Base-by-base conservation (phyloP, 2,888 invertebrate species). In the Eristalinus aeneus region DNA sequence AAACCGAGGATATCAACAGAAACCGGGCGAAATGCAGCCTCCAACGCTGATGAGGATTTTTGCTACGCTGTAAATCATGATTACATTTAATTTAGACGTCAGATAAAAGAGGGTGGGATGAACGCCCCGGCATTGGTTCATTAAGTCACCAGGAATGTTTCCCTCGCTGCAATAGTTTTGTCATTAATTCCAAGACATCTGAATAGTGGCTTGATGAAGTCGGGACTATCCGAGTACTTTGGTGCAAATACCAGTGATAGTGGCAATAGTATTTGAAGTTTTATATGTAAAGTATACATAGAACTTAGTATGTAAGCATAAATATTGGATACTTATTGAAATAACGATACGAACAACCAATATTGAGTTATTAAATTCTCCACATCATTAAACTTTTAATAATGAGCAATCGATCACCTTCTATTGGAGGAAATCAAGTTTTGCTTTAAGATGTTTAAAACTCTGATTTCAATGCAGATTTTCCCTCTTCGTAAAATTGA, bases 31-130 rank as follows among this genome's bases (percentile, higher is more conserved):
- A 60, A 16, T 60, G 60, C 58, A 27, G 27, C 61, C 67, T 20
- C 73, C 67, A 58, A 22, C 36, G 20, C 69, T 85, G 73, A 86
- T 86, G 86, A 88, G 84, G 88, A 89, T 89, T 89, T 89, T 88
- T 88, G 81, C 60, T 60, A 83, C 79, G 89, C 89, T 90, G 91
- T 91, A 91, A 91, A 91, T 91, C 91, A 91, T 91, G 90, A 91
- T 91, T 91, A 91, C 90, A 89, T 89, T 90, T 91, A 86, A 86
- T 86, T 86, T 82, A 82, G 86, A 69, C 54, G 86, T 86, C 82
- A 86, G 67, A 64, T n/a, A 10, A 68, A 72, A 39, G 81, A 77
- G 81, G 81, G 81, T 80, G 10, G 73, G 60, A 69, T 77, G 10
- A 2, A 27, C 23, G 74, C 46, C 54, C 12, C 36, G 5, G 22